Evolutionary conservation across 2,113 vertebrate species (phyloP), one percentile per base, ranked within the genome.

Genomic region (Dendrocopos noguchii): DNA sequence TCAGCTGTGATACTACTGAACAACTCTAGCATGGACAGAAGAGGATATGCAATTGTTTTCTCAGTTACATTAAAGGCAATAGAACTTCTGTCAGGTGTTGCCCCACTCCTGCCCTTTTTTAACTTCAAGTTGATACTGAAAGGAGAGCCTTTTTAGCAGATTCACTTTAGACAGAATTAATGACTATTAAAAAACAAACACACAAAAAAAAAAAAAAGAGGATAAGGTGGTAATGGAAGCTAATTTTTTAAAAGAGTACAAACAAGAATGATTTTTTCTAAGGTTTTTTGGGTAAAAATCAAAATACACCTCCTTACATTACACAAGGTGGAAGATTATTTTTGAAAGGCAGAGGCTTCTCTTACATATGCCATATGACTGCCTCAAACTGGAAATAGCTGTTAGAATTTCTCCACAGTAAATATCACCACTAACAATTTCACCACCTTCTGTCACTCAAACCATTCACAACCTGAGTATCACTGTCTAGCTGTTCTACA

Each of bases 1-100:
- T 90, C 84, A 90, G 46, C 55, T 73, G 57, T 59, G 71, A 88
- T 55, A 70, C 59, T 86, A 57, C 39, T 84, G 84, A 95, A 79
- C 86, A 92, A 33, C 29, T 66, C 15, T 42, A 80, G 28, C 63
- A 66, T 24, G 82, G 88, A 80, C 80, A 88, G 71, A 90, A 81
- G 31, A 64, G 67, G 57, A 5, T 59, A 70, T 22, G 44, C 64
- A 53, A 44, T 80, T 33, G 27, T 39, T 92, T 92, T 81, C 39
- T 93, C 84, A 80, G 25, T 66, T 82, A 77, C 4, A 61, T n/a
- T 73, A 53, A 79, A 79, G 56, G 53, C 52, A 91, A 21, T n/a
- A 74, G 57, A 21, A 25, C 17, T 85, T 87, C 65, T n/a, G 47
- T 33, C 78, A 83, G 3, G 70, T 50, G 56, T 5, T 57, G 42